A percentile compares a stretch with the other conserved stretches of the same genome.
Conservation (phyloP, 2,113 vertebrate species). For the Mus pahari region DNA sequence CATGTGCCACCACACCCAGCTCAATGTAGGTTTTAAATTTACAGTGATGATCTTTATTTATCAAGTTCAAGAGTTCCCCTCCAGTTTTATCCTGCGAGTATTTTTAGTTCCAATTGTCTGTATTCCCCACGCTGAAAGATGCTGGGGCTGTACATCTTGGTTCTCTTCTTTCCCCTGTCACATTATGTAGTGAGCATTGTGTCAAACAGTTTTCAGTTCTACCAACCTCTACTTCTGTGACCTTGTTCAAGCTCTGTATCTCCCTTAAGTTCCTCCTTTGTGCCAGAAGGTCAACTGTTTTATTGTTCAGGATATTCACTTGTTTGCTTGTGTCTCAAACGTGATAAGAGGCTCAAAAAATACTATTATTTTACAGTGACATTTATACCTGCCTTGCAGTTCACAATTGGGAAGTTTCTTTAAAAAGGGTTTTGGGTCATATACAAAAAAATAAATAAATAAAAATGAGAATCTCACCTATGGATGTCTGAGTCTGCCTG, state of each 20-base stretch:
- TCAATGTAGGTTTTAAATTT: not conserved
- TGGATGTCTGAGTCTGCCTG: not conserved
- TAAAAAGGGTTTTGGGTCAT: not conserved
- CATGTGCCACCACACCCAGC: not conserved
- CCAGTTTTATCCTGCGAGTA: conserved; percentile 25
- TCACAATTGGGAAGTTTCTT: not conserved
- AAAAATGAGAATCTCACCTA: not conserved
- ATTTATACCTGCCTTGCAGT: conserved; percentile 24
- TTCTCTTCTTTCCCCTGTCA: not conserved
- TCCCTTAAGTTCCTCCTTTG: conserved; percentile 19
- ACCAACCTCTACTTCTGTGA: not conserved
- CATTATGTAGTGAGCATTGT: not conserved
- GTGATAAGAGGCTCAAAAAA: not conserved
- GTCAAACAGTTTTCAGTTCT: conserved; percentile 52
- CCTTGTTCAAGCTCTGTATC: not conserved
- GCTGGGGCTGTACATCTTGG: not conserved
- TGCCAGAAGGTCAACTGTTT: not conserved
- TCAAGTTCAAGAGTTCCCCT: conserved; percentile 5
- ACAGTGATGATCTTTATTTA: not conserved
- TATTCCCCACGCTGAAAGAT: conserved; percentile 9
- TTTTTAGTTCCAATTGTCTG: conserved; percentile 51
- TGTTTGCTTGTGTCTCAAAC: not conserved
- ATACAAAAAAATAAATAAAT: no score
- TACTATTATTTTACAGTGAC: conserved; percentile 8
- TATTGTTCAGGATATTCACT: not conserved